Conservation (phyloP, 2,113 vertebrate genomes). For the Callipepla californica region DNA sequence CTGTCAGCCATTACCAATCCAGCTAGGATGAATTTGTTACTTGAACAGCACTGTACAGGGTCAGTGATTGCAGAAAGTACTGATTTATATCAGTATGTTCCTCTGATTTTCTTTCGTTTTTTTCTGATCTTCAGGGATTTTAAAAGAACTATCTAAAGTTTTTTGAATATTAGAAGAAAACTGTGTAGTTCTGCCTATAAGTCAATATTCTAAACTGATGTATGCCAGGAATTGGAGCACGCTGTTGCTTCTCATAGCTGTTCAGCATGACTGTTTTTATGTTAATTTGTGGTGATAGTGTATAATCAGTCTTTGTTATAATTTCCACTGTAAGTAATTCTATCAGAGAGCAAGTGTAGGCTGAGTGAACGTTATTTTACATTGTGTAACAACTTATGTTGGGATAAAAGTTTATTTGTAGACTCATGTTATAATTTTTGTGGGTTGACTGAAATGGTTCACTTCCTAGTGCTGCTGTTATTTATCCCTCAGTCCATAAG, state of each 20-base stretch:
- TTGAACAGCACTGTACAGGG: not conserved
- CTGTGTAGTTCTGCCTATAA: not conserved
- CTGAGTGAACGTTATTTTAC: slow-evolving; percentile 13
- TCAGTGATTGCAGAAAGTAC: not conserved
- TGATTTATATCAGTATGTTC: not conserved
- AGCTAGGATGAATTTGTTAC: not conserved
- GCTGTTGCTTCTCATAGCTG: slow-evolving; percentile 3
- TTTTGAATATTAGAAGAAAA: not conserved
- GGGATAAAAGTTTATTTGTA: slow-evolving; percentile 13
- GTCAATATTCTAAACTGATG: not conserved
- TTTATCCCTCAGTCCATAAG: not conserved
- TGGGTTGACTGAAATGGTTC: not conserved
- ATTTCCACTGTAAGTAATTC: slow-evolving; percentile 43
- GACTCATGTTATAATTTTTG: not conserved
- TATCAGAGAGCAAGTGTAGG: slow-evolving; percentile 21
- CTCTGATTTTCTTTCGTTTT: not conserved
- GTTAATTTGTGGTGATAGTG: slow-evolving; percentile 14
- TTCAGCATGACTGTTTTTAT: slow-evolving; percentile 35
- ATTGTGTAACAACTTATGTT: not conserved
- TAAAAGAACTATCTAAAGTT: not conserved
- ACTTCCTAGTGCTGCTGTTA: not conserved
- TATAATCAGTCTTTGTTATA: slow-evolving; percentile 39
- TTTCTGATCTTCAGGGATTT: not conserved
- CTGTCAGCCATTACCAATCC: not conserved
- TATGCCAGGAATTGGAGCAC: not conserved